Percentiles rank a stretch among this genome's conserved stretches.
phyloP scores from a whole-genome alignment of 2,888 invertebrate species.

The Drosophila vallismaia region DNA sequence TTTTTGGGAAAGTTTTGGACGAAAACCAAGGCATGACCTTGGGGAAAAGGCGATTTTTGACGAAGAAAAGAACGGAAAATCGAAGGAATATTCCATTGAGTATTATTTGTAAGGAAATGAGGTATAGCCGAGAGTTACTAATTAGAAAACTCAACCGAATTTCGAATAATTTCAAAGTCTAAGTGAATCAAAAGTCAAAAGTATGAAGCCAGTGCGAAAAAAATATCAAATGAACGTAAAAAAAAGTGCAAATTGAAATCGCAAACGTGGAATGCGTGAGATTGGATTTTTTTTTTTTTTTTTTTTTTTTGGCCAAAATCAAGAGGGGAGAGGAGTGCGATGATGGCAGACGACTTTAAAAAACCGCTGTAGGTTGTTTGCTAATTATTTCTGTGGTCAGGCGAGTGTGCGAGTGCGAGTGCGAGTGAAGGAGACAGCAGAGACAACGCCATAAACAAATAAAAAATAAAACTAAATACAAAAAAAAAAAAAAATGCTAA shows the following conservation, averaged over 20 bases:
- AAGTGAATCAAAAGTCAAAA: constrained; percentile 23
- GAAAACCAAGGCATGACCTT: neutral
- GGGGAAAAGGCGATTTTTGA: neutral
- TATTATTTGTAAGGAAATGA: neutral
- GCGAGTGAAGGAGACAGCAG: constrained; percentile 8
- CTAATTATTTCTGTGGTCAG: constrained; percentile 74
- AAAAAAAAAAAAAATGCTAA: constrained; percentile 1
- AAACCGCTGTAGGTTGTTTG: constrained; percentile 67
- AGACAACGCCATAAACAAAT: constrained; percentile 1
- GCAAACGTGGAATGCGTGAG: constrained; percentile 46
- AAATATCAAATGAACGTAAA: constrained; percentile 21
- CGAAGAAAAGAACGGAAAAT: neutral
- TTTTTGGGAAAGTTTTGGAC: constrained; percentile 29
- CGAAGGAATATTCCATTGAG: constrained; percentile 9
- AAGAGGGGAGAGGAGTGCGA: constrained; percentile 18
- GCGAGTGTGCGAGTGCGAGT: neutral
- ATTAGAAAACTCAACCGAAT: constrained; percentile 13
- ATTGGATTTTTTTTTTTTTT: constrained; percentile 17
- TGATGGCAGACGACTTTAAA: constrained; percentile 25
- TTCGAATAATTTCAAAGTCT: constrained; percentile 2
- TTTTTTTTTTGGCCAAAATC: neutral
- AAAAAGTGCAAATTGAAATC: constrained; percentile 41
- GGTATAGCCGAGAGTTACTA: neutral
- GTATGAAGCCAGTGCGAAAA: constrained; percentile 39
- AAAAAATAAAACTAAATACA: constrained; percentile 1